These are phyloP conservation scores for Zaprionus vittiger DNA, from an alignment of 1,140 invertebrate species.

Conservation along the genomic window DNA sequence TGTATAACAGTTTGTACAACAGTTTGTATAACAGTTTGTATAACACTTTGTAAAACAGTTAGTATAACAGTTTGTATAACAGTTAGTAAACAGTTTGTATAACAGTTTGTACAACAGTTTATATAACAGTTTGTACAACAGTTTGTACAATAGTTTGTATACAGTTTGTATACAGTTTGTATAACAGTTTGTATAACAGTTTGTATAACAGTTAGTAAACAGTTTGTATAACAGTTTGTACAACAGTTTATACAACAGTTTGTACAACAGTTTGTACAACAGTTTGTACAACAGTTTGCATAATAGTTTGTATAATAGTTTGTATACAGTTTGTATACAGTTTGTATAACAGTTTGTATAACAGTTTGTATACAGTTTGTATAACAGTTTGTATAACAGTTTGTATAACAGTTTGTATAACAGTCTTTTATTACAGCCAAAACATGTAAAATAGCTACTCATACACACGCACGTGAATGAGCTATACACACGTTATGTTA, in stretches of 20 bases:
- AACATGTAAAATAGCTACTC: not conserved
- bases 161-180: too few species aligned
- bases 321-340: too few species aligned
- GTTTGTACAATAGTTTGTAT: too few species aligned
- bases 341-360: too few species aligned
- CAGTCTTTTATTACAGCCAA: not conserved
- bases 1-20: too few species aligned
- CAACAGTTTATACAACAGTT: slow-evolving; percentile 4
- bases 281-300: not conserved
- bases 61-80: too few species aligned
- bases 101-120: too few species aligned
- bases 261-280: not conserved
- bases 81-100: too few species aligned
- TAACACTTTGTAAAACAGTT: too few species aligned
- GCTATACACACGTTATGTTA: not conserved
- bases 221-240: slow-evolving; percentile 19
- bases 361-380: not conserved
- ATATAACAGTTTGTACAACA: too few species aligned
- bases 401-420: slow-evolving; percentile 11
- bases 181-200: slow-evolving; percentile 1
- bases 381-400: slow-evolving; percentile 3
- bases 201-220: slow-evolving; percentile 17
- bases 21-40: too few species aligned
- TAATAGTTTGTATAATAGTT: not conserved
- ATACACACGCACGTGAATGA: not conserved